Conservation (phyloP, 2,888 invertebrate genomes). For the Noctua comes region DNA sequence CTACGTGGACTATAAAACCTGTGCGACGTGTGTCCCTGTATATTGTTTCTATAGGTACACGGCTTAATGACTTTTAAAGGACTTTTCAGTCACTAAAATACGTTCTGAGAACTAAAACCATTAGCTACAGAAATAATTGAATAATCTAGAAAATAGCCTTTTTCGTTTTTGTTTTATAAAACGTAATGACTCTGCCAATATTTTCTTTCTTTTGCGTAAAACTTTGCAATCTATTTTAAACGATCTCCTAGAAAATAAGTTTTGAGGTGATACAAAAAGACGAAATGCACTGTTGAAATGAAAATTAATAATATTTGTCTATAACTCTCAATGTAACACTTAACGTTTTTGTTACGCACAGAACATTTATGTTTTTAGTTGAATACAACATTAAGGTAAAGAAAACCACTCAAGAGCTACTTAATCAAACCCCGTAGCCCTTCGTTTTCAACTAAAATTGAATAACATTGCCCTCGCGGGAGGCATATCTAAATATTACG, state of each 20-base stretch:
- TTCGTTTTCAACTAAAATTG: conserved; percentile 57
- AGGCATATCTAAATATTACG: conserved; percentile 61
- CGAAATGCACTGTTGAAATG: conserved; percentile 10
- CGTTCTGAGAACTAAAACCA: conserved; percentile 48
- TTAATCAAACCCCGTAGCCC: conserved; percentile 46
- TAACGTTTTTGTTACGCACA: neutral
- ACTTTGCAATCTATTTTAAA: conserved; percentile 38
- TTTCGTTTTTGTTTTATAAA: conserved; percentile 24
- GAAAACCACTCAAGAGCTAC: conserved; percentile 43
- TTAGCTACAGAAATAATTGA: conserved; percentile 49
- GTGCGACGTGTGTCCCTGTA: neutral
- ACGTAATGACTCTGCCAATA: conserved; percentile 43
- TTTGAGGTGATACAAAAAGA: conserved; percentile 10
- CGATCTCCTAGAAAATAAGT: conserved; percentile 17
- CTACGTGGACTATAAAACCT: conserved; percentile 40
- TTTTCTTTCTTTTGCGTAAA: conserved; percentile 27
- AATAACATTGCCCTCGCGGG: conserved; percentile 51
- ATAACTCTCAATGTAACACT: conserved; percentile 3
- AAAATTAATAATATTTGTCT: conserved; percentile 1
- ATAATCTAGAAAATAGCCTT: conserved; percentile 39
- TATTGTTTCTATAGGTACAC: conserved; percentile 8
- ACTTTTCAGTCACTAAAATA: conserved; percentile 34
- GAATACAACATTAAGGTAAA: conserved; percentile 32
- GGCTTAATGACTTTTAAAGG: conserved; percentile 39
- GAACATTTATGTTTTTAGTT: conserved; percentile 25